These are phyloP conservation scores for Pteropus rufus DNA, from an alignment of 2,797 vertebrate genomes.

Conservation along the genomic window DNA sequence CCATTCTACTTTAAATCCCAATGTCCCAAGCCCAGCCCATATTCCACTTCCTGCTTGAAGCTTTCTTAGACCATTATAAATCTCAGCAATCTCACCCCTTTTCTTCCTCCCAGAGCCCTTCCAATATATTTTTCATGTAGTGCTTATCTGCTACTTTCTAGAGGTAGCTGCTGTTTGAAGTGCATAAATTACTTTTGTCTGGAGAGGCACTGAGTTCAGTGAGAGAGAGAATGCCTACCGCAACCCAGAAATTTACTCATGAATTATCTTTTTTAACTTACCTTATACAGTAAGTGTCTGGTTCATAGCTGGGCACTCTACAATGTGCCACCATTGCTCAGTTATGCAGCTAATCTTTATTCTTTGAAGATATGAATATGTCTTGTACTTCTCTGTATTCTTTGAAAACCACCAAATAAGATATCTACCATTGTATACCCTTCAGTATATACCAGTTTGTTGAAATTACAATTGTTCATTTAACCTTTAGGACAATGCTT, in stretches of 20 bases:
- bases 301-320: not conserved
- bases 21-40: not conserved
- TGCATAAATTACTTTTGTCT: not conserved
- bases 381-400: not conserved
- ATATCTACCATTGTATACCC: not conserved
- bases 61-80: not conserved
- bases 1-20: not conserved
- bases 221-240: not conserved
- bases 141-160: not conserved
- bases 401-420: conserved; percentile 23
- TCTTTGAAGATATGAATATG: not conserved
- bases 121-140: not conserved
- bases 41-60: not conserved
- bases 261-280: not conserved
- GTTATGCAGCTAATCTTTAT: not conserved
- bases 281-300: not conserved
- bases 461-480: not conserved
- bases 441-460: not conserved
- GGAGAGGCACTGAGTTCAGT: not conserved
- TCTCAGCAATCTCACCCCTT: not conserved
- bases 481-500: not conserved
- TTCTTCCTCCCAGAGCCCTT: not conserved
- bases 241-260: not conserved
- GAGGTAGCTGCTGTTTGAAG: not conserved
- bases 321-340: not conserved